These are phyloP conservation scores for Colostygia pectinataria DNA, from an alignment of 2,888 invertebrate genomes.

Conservation along the genomic window DNA sequence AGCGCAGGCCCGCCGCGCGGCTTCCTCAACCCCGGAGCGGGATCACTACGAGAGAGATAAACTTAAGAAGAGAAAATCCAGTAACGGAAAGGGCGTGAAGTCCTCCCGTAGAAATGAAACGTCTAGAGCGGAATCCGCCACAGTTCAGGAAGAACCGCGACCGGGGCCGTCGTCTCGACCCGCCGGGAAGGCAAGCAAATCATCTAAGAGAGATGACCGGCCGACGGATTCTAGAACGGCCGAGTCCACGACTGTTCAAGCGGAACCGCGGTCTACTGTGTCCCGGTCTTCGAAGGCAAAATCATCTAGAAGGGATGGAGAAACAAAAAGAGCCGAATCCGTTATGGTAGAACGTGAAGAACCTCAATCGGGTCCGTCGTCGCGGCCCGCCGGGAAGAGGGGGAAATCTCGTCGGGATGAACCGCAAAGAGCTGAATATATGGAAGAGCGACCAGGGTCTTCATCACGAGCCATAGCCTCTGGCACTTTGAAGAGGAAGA, in stretches of 20 bases:
- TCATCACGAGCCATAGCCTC: not conserved
- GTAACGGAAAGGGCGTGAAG: conserved; percentile 32
- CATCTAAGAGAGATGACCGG: not conserved
- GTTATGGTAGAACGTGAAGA: not conserved
- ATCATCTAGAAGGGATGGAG: conserved; percentile 3
- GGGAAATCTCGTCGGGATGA: conserved; percentile 4
- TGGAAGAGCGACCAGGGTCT: not conserved
- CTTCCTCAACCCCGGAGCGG: conserved; percentile 3
- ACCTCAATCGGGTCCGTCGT: conserved; percentile 5
- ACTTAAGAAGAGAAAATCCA: conserved; percentile 26
- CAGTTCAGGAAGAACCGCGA: conserved; percentile 3
- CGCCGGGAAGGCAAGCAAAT: not conserved
- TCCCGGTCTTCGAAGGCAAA: not conserved
- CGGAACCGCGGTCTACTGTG: not conserved
- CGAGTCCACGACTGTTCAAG: not conserved
- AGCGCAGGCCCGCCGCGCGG: conserved; percentile 20
- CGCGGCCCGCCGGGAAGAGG: not conserved
- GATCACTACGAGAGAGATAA: conserved; percentile 6
- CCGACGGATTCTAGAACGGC: not conserved
- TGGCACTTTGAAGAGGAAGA: conserved; percentile 8
- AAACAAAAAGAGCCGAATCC: conserved; percentile 3
- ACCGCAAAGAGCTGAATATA: not conserved
- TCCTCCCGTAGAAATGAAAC: conserved; percentile 12
- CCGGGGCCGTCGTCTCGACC: conserved; percentile 10
- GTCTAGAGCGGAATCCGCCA: not conserved